Conservation (phyloP, 2,113 vertebrate genomes). For the Alethe diademata region DNA sequence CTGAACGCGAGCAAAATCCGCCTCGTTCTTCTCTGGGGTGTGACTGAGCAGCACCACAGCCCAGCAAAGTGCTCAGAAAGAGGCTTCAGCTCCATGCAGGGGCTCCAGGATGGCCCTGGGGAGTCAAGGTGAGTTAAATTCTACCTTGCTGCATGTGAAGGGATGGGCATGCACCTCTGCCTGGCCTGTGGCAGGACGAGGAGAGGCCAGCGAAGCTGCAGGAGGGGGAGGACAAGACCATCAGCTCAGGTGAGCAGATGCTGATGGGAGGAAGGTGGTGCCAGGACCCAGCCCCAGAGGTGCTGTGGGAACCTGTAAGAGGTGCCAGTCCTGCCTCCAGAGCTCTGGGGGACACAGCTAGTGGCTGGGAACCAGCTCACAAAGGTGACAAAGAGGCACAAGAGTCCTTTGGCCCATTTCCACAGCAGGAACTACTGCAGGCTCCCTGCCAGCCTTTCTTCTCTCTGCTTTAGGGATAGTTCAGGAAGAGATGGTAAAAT, state of each 20-base stretch:
- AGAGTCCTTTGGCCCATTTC: neutral
- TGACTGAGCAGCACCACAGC: neutral
- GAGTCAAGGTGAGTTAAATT: neutral
- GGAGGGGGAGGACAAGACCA: accelerated
- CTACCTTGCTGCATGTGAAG: accelerated
- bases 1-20: neutral
- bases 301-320: neutral
- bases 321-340: neutral
- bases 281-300: neutral
- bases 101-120: neutral
- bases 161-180: accelerated
- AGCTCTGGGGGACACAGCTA: neutral
- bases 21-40: neutral
- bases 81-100: neutral
- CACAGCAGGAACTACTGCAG: neutral
- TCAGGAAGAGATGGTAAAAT: neutral
- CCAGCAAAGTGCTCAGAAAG: neutral
- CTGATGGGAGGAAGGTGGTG: neutral
- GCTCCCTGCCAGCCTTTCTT: neutral
- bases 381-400: neutral
- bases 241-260: neutral
- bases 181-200: no score
- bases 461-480: neutral
- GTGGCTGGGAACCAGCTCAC: neutral
- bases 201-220: neutral